Evolutionary conservation across 2,113 vertebrate genomes (phyloP), one percentile per base, ranked within the genome.

Genomic region (Aythya baeri): DNA sequence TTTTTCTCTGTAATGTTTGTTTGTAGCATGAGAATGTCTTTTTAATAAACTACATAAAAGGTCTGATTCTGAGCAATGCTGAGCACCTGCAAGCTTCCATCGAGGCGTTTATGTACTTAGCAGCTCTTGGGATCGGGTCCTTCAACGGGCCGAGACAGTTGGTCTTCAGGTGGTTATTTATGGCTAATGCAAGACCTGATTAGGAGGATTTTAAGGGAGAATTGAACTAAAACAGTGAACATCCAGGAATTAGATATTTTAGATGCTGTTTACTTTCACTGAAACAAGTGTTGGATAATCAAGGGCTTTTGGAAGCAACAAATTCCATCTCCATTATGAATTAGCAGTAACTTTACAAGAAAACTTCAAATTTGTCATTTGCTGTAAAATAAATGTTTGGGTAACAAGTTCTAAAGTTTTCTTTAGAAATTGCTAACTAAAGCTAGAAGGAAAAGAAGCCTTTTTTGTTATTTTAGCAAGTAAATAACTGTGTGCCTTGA

Each of bases 11-110:
- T 98, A 98, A 98, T 89, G 22, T 91, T 79, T 80, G 88, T 96
- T 94, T 97, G 96, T 92, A 96, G 98, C 98, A 98, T 98, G 98
- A 96, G 93, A 98, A 94, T 98, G 96, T 91, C 94, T 96, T 74
- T 54, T 96, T 96, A 97, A 96, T 97, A 95, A 97, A 94, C 96
- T 96, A 94, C 94, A 76, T 38, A 22, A 78, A 97, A 97, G 94
- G 96, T 95, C 86, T 96, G 94, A 96, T 95, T 83, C 86, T 95
- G 96, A 95, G 96, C 90, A 92, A 94, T 82, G 87, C 93, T 91
- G 96, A 96, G 94, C 92, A 91, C 86, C 96, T 75, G 58, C 95
- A 90, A 76, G 77, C 85, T 93, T 87, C 81, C 83, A 17, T 3
- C 23, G 27, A 62, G 93, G 71, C 49, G 66, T 75, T 83, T 41